Percentiles rank a stretch among this genome's conserved stretches.
phyloP scores from a whole-genome alignment of 2,113 vertebrate species.

The Corvus cornix region DNA sequence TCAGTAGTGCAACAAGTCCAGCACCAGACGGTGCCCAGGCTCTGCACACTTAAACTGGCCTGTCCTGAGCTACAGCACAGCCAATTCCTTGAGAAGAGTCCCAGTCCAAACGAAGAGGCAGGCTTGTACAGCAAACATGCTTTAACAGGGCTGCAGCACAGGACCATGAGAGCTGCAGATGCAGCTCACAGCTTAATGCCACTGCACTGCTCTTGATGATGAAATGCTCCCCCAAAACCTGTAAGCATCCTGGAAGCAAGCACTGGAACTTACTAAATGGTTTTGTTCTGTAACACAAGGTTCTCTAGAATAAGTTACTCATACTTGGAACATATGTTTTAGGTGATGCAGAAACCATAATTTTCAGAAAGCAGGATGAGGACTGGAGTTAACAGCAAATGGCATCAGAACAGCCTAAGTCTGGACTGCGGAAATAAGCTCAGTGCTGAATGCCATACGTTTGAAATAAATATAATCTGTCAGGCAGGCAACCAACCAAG shows the following conservation, averaged over 20 bases:
- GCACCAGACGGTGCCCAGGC: background rate
- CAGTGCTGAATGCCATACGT: background rate
- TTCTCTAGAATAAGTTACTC: background rate
- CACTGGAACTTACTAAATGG: background rate
- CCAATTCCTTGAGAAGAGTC: background rate
- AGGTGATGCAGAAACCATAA: background rate
- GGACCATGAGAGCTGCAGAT: background rate
- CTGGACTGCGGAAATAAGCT: background rate
- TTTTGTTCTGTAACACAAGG: background rate
- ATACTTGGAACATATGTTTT: background rate
- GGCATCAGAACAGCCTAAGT: background rate
- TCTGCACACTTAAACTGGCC: background rate
- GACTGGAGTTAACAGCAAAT: background rate
- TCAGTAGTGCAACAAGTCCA: background rate
- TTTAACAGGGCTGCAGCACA: background rate
- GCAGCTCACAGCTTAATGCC: background rate
- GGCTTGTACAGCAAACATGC: background rate
- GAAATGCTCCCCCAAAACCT: background rate
- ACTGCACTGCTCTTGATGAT: background rate
- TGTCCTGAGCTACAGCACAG: background rate
- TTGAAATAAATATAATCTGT: background rate
- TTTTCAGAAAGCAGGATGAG: background rate
- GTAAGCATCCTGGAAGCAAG: background rate
- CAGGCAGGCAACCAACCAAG: background rate
- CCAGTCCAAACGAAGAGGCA: background rate